These are phyloP conservation scores for Forbesichthys agassizii DNA, from an alignment of 2,113 vertebrate species.

Conservation along the genomic window DNA sequence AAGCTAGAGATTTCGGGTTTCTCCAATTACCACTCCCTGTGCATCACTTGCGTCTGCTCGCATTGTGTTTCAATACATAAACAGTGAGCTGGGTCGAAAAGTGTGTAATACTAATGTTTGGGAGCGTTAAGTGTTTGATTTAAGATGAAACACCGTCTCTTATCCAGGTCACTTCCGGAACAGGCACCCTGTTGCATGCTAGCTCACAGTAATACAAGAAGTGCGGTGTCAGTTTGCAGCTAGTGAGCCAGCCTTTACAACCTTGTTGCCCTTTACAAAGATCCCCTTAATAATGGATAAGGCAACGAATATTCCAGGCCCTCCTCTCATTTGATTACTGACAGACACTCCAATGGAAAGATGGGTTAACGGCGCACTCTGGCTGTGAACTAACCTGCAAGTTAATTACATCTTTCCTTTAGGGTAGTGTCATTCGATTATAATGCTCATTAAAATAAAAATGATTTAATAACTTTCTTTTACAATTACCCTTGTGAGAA, in stretches of 20 bases:
- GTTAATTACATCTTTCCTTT: constrained; percentile 75
- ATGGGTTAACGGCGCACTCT: constrained; percentile 67
- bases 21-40: too few species aligned
- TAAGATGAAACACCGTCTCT: constrained; percentile 2
- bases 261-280: constrained; percentile 50
- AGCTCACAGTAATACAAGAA: constrained; percentile 35
- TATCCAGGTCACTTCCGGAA: constrained; percentile 38
- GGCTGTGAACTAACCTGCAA: constrained; percentile 68
- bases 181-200: constrained; percentile 23
- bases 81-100: too few species aligned
- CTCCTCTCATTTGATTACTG: constrained; percentile 61
- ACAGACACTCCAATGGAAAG: constrained; percentile 49
- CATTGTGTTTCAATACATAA: too few species aligned
- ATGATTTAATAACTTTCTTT: constrained; percentile 72
- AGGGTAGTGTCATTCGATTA: constrained; percentile 68
- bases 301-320: constrained; percentile 35
- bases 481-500: constrained; percentile 58
- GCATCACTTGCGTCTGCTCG: too few species aligned
- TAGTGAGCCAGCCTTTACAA: constrained; percentile 47
- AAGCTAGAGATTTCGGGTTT: too few species aligned
- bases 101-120: too few species aligned
- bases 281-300: constrained; percentile 58
- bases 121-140: constrained; percentile 7
- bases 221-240: constrained; percentile 50
- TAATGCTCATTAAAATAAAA: constrained; percentile 73